phyloP scores from a whole-genome alignment of 2,888 invertebrate species.

The Acanthoscelides obtectus region DNA sequence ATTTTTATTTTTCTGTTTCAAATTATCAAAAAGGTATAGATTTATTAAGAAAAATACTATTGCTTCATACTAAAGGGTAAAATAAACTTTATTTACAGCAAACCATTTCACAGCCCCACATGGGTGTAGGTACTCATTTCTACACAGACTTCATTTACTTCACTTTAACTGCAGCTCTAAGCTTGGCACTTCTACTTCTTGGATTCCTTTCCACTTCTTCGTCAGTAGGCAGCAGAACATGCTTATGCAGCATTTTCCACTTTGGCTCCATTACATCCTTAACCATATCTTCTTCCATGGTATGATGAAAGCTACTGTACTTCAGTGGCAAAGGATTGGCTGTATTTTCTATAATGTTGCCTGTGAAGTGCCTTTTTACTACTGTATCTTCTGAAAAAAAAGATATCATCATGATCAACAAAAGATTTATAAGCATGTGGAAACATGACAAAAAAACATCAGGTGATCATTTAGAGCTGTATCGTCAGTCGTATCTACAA shows the following conservation, averaged over 20 bases:
- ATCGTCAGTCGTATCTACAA: no score
- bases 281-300: constrained; percentile 58
- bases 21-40: no score
- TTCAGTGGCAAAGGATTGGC: constrained; percentile 69
- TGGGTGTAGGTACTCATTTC: no score
- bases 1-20: no score
- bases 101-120: not conserved
- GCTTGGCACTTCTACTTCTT: constrained; percentile 81
- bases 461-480: no score
- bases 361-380: constrained; percentile 82
- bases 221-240: constrained; percentile 68
- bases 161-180: constrained; percentile 77
- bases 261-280: constrained; percentile 58
- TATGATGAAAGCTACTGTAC: constrained; percentile 60
- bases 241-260: constrained; percentile 78
- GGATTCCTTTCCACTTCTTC: constrained; percentile 77
- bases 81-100: not conserved
- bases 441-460: no score
- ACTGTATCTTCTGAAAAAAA: constrained; percentile 72
- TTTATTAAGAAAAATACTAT: no score
- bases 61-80: no score
- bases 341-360: constrained; percentile 67
- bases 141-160: constrained; percentile 41
- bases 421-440: no score
- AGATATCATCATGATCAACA: not conserved